Evolutionary conservation across 2,888 invertebrate genomes (phyloP), one percentile per base, ranked within the genome.

Genomic region (Sinhomidia bicolor): DNA sequence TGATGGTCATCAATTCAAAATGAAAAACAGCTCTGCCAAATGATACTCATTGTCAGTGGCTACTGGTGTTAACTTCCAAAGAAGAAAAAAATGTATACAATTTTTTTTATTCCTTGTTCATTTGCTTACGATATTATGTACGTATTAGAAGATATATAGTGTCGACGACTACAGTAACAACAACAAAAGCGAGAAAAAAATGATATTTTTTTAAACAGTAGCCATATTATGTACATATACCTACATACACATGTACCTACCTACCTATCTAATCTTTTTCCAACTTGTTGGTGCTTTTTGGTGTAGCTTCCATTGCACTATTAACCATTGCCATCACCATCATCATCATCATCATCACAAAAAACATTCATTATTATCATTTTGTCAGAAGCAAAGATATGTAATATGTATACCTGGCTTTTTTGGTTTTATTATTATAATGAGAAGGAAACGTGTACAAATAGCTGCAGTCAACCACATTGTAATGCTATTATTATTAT

Each of bases 21-120:
- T 88, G 83, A 88, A 88, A 83, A 88, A 88, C 88, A 83, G 68
- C 88, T 88, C 88, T 88, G 88, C 88, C 88, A 88, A 88, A 88
- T 88, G 88, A 88, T 88, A 88, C 88, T 88, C 88, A 88, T 88
- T 88, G 88, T 88, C 76, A 82, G 82, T 47, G 44, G 88, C 88
- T 88, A 88, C 88, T 88, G 88, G 88, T 88, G 88, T 88, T 88
- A 88, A 44, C 83, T 88, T 88, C 88, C 82, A 83, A 71, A 47
- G 74, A 54, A 41, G 68, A 78, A 85, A 41, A 62, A 57, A n/a
- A n/a, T n/a, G n/a, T n/a, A n/a, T n/a, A n/a, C n/a, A n/a, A 47
- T 71, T 79, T 74, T 79, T 74, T 79, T 57, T 54, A 17, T 74
- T 71, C 17, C 23, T 74, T 74, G 41, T 23, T 57, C 84, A 47